Evolutionary conservation across 2,797 vertebrate species (phyloP).

Genomic region (Poecilia velifera): DNA sequence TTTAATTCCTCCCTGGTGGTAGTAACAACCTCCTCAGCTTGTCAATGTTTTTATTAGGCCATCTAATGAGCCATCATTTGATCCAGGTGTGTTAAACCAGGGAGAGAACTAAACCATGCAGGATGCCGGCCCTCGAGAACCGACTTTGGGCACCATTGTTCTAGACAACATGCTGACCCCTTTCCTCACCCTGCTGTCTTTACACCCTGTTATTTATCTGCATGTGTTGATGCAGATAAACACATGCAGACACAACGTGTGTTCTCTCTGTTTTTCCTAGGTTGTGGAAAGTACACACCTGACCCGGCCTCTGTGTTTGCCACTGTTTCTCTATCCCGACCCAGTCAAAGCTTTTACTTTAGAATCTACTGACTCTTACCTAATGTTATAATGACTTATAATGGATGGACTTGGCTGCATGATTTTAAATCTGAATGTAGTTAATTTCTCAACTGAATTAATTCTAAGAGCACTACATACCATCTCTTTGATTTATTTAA

Average conservation of each 20-base stretch:
- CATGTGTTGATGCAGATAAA: neutral
- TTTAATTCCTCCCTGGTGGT: too few species aligned
- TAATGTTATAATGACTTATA: neutral
- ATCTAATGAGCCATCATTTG: too few species aligned
- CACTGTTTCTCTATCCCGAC: neutral
- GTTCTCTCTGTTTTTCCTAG: neutral
- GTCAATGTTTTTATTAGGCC: too few species aligned
- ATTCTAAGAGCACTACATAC: neutral
- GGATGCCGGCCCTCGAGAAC: too few species aligned
- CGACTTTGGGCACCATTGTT: too few species aligned
- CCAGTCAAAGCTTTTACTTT: neutral
- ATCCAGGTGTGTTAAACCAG: too few species aligned
- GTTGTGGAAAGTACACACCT: neutral
- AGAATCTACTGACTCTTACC: neutral
- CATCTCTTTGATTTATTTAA: too few species aligned
- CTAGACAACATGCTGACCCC: neutral
- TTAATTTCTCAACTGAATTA: neutral
- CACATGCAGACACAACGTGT: too few species aligned
- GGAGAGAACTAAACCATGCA: too few species aligned
- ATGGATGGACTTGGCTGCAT: neutral
- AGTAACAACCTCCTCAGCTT: too few species aligned
- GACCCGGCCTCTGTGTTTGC: neutral
- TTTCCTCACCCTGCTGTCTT: neutral
- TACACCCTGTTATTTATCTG: neutral
- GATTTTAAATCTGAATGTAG: neutral